Evolutionary conservation across 2,888 invertebrate species (phyloP), one percentile per base, ranked within the genome.

Genomic region (Cordilura impudica): DNA sequence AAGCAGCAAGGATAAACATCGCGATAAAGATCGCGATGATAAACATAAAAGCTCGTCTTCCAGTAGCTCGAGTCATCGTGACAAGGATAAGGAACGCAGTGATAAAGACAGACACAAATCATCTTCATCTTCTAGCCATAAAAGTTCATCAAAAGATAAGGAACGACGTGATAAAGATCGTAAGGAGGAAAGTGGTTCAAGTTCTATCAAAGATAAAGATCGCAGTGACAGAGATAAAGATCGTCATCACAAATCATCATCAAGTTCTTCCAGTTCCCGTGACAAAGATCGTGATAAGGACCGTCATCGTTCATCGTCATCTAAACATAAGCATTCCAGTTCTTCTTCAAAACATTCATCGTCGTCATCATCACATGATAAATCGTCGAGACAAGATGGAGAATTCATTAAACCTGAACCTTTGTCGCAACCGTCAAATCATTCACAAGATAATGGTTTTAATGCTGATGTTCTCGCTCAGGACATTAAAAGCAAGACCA

Each of bases 261-360:
- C 86, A 8, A 86, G 86, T 90, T 77, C 82, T 47, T 87, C 87
- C 2, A 84, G 83, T 58, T 83, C 85, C 31, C 84, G 84, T 4
- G 87, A 87, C 66, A 85, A 84, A 58, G 90, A 70, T 58, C 69
- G 69, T 49, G 69, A 86, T 75, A 90, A 88, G 65, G 86, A 87
- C 67, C 84, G 86, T 31, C 83, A 87, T 58, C 82, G 91, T 78
- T 86, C 87, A 6, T 85, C 85, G 82, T 83, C 87, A 65, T 88
- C 89, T 53, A 89, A 87, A 84, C 87, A 87, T 78, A 90, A 90
- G 87, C 89, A 90, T 90, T 89, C 90, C 89, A 90, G 88, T 83
- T 86, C 84, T 73, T 84, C 85, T 23, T 82, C 85, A n/a, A 78
- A 88, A 85, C 35, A 39, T n/a, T 39, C 35, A 39, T 35, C 26